Conservation (phyloP, 2,888 invertebrate species). For the Crossocerus cetratus region DNA sequence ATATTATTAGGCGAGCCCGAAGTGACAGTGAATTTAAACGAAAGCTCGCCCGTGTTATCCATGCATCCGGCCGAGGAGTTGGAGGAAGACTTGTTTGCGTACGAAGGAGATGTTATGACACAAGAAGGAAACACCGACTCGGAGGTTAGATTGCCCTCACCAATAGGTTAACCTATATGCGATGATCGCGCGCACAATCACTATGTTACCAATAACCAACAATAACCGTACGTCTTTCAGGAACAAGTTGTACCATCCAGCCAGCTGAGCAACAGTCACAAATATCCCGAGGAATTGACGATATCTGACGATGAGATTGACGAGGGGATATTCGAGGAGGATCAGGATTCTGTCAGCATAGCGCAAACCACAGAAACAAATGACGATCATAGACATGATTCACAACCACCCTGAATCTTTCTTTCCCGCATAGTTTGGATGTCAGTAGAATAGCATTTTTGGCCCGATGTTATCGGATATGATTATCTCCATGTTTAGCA, state of each 20-base stretch:
- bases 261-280: constrained; percentile 47
- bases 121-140: constrained; percentile 41
- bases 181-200: background rate
- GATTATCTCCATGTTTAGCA: constrained; percentile 23
- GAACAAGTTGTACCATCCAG: constrained; percentile 57
- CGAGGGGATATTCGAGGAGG: constrained; percentile 56
- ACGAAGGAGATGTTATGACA: constrained; percentile 32
- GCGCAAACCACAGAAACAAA: constrained; percentile 14
- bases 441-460: constrained; percentile 29
- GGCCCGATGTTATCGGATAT: constrained; percentile 22
- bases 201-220: background rate
- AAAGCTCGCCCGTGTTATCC: constrained; percentile 21
- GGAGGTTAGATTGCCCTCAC: constrained; percentile 31
- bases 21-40: constrained; percentile 46
- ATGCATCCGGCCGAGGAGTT: constrained; percentile 35
- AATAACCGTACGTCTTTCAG: constrained; percentile 30
- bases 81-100: constrained; percentile 50
- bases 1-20: constrained; percentile 45
- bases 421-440: constrained; percentile 12
- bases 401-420: constrained; percentile 53
- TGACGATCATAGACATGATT: constrained; percentile 37
- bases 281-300: constrained; percentile 45
- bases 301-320: constrained; percentile 48
- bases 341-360: constrained; percentile 24
- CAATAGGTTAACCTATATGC: background rate